phyloP scores from a whole-genome alignment of 2,113 vertebrate genomes.

The Tursiops truncatus region DNA sequence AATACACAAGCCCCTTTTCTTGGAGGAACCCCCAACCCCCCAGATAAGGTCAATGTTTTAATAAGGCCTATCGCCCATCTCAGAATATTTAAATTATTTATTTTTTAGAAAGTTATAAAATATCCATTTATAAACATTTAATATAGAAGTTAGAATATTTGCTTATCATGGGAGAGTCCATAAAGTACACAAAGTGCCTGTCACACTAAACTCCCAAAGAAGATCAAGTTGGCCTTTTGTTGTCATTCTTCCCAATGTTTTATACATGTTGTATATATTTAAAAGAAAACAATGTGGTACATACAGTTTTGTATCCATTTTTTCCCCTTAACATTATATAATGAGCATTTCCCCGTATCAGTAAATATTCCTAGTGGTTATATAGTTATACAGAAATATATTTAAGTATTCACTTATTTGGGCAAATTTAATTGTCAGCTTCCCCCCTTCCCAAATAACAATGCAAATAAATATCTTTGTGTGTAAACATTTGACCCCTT shows the following conservation, averaged over 20 bases:
- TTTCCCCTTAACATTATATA: not conserved
- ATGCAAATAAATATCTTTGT: not conserved
- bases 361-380: not conserved
- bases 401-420: not conserved
- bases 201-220: not conserved
- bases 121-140: not conserved
- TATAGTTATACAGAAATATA: not conserved
- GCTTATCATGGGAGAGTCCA: not conserved
- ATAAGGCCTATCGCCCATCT: not conserved
- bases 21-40: not conserved
- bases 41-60: not conserved
- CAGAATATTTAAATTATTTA: not conserved
- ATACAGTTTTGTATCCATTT: not conserved
- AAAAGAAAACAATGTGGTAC: not conserved
- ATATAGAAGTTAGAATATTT: conserved; percentile 12
- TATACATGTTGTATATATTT: not conserved
- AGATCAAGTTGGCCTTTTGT: not conserved
- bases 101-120: not conserved
- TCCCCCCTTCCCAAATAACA: not conserved
- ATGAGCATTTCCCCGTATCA: not conserved
- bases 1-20: not conserved
- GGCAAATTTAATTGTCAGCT: not conserved
- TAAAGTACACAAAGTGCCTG: not conserved
- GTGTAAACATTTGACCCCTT: not conserved
- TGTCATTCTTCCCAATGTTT: not conserved